Base-by-base conservation (phyloP, 2,797 vertebrate genomes). In the Pseudochirops cupreus region DNA sequence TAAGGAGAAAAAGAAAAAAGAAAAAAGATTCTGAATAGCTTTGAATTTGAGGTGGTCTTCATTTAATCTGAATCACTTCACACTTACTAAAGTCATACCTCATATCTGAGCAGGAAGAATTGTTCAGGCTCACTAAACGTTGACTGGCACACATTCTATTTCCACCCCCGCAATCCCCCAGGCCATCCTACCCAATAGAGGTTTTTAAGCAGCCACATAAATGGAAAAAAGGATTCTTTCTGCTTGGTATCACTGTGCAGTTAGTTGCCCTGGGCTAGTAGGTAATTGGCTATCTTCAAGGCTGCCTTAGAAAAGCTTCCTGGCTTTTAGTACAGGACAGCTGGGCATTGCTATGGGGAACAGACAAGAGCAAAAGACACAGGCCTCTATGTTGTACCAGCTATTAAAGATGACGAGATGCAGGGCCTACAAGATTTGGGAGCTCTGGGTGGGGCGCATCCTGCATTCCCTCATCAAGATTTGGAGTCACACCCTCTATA, bases 201-300 rank as follows among this genome's bases (percentile, higher is more conserved):
- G 39, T 26, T 87, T 87, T 87, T 87, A 46, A 24, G 21, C 74
- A 87, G 74, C 39, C 24, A 50, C 74, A 87, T 87, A 87, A 87
- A 87, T 87, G 74, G 24, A 46, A 82, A 39, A 39, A 46, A 87
- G 10, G 39, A 50, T 26, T 87, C 74, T 87, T 87, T 87, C 39
- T 87, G 74, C 74, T 50, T 46, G 28, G 39, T 46, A 87, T 87
- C 74, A 87, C 74, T 50, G 39, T 87, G 39, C 18, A 50, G 74
- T 50, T 87, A 26, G 74, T 87, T 87, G 74, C 74, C 74, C 39
- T 87, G 74, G 74, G 74, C 74, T 87, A 87, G 74, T 50, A 87
- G 74, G 74, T 87, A 87, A 87, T 87, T 87, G 74, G 74, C 74
- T 87, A 87, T 87, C 39, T 87, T 50, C 74, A 87, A 87, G 74